Evolutionary conservation across 2,113 vertebrate genomes (phyloP).

Genomic region (Platichthys flesus): DNA sequence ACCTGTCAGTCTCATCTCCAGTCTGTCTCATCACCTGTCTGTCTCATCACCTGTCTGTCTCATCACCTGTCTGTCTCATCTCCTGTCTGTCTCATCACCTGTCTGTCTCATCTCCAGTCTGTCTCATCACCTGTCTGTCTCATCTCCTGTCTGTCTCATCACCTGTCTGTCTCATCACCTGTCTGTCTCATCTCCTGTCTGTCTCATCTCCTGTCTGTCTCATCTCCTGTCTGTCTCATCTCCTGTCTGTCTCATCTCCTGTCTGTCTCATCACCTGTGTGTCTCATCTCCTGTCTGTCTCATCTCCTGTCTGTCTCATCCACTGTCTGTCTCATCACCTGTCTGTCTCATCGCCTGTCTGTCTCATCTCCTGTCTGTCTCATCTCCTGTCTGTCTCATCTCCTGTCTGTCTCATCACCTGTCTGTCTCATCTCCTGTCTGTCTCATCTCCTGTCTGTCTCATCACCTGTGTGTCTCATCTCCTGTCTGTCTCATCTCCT

Average conservation of each 20-base stretch:
- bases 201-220: conserved; percentile 8
- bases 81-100: conserved; percentile 1
- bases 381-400: not conserved
- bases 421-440: no score
- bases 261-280: no score
- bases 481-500: conserved; percentile 1
- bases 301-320: conserved; percentile 5
- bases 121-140: not conserved
- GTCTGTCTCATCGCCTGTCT: not conserved
- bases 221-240: not conserved
- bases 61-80: not conserved
- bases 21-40: conserved; percentile 1
- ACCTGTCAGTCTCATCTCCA: not conserved
- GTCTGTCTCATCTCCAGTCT: not conserved
- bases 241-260: no score
- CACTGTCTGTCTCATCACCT: not conserved
- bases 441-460: conserved; percentile 3
- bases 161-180: not conserved
- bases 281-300: not conserved
- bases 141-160: not conserved
- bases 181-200: conserved; percentile 1
- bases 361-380: not conserved
- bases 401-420: not conserved
- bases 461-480: not conserved
- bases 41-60: conserved; percentile 8